Evolutionary conservation across 2,797 vertebrate genomes (phyloP).

Genomic region (Leucoraja ocellata): DNA sequence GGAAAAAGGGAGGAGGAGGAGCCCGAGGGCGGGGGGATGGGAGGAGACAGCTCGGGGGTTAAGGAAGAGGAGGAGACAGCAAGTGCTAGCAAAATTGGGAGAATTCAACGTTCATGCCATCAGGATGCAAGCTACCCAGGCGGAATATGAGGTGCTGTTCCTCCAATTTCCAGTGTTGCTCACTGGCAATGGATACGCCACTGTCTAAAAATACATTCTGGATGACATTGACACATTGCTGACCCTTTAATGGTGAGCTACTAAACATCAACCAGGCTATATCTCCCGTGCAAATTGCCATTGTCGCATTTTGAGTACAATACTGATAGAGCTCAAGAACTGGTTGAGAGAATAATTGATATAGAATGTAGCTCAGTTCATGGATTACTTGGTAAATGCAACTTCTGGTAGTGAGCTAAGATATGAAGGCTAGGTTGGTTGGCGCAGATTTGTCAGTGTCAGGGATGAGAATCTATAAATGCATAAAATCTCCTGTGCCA

Average conservation of each 20-base stretch:
- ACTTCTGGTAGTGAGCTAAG: not conserved
- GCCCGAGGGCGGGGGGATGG: too few species aligned
- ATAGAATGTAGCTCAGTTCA: not conserved
- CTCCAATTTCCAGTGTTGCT: too few species aligned
- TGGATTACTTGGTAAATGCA: not conserved
- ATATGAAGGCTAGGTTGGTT: not conserved
- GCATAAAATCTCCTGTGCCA: not conserved
- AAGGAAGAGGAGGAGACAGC: too few species aligned
- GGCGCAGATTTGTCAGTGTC: not conserved
- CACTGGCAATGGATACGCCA: too few species aligned
- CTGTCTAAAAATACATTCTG: not conserved
- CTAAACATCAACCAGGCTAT: not conserved
- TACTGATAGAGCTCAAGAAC: not conserved
- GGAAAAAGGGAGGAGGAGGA: too few species aligned
- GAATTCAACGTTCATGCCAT: too few species aligned
- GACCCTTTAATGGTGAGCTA: slow-evolving; percentile 5
- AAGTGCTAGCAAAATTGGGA: too few species aligned
- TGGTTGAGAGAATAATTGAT: not conserved
- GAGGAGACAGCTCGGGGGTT: too few species aligned
- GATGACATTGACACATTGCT: not conserved
- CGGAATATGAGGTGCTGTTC: too few species aligned
- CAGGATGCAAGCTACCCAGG: too few species aligned
- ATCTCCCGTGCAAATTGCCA: not conserved
- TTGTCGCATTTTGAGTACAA: not conserved
- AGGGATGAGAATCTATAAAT: not conserved